Base-by-base conservation (phyloP, 2,888 invertebrate species). In the Pycnomerus fuliginosus region DNA sequence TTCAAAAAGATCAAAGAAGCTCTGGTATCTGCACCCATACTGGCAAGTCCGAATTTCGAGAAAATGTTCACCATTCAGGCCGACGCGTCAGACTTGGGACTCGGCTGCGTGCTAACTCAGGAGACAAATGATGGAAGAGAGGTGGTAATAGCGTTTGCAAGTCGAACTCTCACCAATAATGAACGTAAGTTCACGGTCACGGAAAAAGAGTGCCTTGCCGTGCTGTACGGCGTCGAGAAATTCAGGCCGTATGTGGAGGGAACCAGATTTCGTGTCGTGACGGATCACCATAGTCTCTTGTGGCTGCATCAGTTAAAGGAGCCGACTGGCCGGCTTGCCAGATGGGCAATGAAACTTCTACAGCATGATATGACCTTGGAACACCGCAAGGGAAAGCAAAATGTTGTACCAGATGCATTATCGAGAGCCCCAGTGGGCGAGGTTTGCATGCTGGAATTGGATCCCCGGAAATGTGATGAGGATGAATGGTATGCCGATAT, bases 181-280 rank as follows among this genome's bases (percentile, higher is more conserved):
- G 8, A 8, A 3, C 1, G n/a, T n/a, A n/a, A n/a, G n/a, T n/a
- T n/a, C n/a, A n/a, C n/a, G n/a, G n/a, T n/a, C n/a, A n/a, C 32
- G 8, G 32, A 31, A 31, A 8, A 8, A 8, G 16, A 31, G 10
- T 7, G n/a, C 7, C 15, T 31, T 14, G 32, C 14, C 15, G 32
- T 31, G 16, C 12, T 32, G 11, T 32, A 16, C 16, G 32, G 8
- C 7, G 16, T 32, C 10, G 16, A 32, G 16, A 14, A 32, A 32
- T 32, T 32, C 12, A 32, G 16, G 16, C 16, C 11, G 5, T 32
- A 15, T 8, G 8, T 32, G 4, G 3, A 32, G 11, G 32, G 32
- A 8, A 32, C 4, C 14, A 32, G 10, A 16, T 32, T 32, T 32
- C 14, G 3, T 7, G 16, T 32, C 16, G 15, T 32, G 3, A 32